Conservation (phyloP, 2,888 invertebrate genomes). For the Nemapogon koenigi region DNA sequence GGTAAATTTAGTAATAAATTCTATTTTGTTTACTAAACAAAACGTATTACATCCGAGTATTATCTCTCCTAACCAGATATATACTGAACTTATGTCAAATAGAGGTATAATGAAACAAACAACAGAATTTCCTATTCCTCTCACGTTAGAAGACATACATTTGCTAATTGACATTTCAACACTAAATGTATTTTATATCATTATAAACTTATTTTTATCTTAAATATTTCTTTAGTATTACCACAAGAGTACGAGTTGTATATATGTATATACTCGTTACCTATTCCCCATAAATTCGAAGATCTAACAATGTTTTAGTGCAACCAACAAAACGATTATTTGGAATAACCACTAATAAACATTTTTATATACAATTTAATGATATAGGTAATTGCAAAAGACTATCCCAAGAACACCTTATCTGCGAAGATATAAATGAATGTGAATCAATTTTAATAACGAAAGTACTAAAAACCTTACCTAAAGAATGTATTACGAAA, state of each 20-base stretch:
- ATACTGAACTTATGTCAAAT: conserved; percentile 6
- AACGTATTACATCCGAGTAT: conserved; percentile 7
- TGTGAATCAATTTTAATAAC: conserved; percentile 10
- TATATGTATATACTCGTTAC: conserved; percentile 9
- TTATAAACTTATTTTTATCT: conserved; percentile 9
- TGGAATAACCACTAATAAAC: conserved; percentile 9
- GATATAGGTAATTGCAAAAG: conserved; percentile 5
- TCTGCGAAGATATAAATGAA: conserved; percentile 11
- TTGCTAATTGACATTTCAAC: conserved; percentile 11
- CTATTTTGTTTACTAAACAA: conserved; percentile 7
- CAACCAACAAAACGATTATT: conserved; percentile 8
- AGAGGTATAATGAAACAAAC: conserved; percentile 8
- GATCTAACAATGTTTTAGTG: conserved; percentile 1
- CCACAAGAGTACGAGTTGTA: conserved; percentile 8
- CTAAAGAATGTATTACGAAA: conserved; percentile 6
- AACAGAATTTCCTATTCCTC: conserved; percentile 10
- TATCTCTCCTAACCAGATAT: conserved; percentile 8
- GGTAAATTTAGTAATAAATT: conserved; percentile 4
- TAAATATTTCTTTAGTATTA: conserved; percentile 10
- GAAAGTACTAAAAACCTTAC: conserved; percentile 4
- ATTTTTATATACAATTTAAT: conserved; percentile 10
- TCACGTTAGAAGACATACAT: conserved; percentile 10
- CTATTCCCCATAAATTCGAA: conserved; percentile 4
- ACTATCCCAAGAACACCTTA: conserved; percentile 8
- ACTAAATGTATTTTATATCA: conserved; percentile 6